Conservation (phyloP, 2,113 vertebrate species). For the Alaudala cheleensis region DNA sequence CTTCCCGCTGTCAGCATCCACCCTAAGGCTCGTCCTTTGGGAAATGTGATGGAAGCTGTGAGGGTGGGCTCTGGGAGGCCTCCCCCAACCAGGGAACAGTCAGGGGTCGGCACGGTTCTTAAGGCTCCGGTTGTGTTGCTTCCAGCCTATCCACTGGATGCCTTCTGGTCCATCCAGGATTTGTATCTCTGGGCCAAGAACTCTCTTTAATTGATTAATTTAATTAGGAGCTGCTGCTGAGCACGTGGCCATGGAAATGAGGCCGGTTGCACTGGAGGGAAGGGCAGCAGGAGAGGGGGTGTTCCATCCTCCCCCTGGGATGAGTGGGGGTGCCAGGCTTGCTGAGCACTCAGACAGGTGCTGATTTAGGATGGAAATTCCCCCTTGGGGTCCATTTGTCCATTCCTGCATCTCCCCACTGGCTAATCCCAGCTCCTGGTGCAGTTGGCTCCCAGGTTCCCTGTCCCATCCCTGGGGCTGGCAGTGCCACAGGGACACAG, state of each 20-base stretch:
- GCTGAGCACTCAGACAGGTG: background rate
- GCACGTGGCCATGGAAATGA: background rate
- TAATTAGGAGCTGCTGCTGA: slow-evolving; percentile 12
- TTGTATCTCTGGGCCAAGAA: slow-evolving; percentile 7
- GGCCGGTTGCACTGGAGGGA: background rate
- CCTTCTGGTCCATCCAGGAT: background rate
- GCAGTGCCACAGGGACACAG: accelerated
- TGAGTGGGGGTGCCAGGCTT: background rate
- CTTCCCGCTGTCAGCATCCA: accelerated
- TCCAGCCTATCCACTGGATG: accelerated
- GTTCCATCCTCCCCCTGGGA: accelerated
- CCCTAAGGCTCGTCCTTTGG: accelerated
- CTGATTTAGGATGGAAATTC: background rate
- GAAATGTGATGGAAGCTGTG: background rate
- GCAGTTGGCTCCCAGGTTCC: background rate
- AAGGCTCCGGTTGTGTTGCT: background rate
- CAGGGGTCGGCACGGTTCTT: accelerated
- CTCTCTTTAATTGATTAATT: background rate
- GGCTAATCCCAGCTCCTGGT: background rate
- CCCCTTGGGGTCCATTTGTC: background rate
- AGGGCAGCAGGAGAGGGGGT: background rate
- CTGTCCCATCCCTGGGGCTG: background rate
- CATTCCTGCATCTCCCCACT: accelerated
- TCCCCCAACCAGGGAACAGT: too few species aligned
- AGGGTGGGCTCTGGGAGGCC: background rate